These are phyloP conservation scores for Isichthys henryi DNA, from an alignment of 2,113 vertebrate species.

Conservation along the genomic window DNA sequence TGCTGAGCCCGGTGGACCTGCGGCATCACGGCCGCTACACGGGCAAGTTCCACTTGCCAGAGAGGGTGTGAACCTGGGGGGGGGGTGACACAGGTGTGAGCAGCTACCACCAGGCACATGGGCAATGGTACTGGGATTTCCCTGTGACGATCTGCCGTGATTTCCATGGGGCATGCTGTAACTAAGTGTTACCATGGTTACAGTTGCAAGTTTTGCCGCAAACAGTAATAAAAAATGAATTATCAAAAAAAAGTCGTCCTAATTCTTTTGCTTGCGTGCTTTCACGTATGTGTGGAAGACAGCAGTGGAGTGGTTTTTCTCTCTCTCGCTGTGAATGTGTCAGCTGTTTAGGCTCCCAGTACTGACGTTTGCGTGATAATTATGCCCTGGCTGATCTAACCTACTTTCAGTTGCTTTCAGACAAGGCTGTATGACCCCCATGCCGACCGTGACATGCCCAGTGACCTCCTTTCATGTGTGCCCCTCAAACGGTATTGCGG, in stretches of 20 bases:
- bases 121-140: neutral
- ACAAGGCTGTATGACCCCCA: neutral
- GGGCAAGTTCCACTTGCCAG: slow-evolving; percentile 74
- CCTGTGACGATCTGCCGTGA: neutral
- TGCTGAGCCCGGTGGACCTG: slow-evolving; percentile 78
- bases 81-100: neutral
- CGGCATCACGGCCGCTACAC: slow-evolving; percentile 66
- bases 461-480: neutral
- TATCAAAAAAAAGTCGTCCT: neutral
- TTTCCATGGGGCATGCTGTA: neutral
- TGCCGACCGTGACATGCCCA: neutral
- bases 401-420: neutral
- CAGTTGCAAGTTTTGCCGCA: neutral
- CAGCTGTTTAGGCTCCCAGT: neutral
- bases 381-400: neutral
- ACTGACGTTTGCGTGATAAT: neutral
- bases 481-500: neutral
- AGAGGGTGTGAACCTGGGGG: slow-evolving; percentile 60
- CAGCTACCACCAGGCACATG: neutral
- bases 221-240: neutral
- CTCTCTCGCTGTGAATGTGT: neutral
- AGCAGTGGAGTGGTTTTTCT: neutral
- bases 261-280: neutral
- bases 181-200: neutral
- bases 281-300: neutral